Evolutionary conservation across 2,888 invertebrate genomes (phyloP).

Genomic region (Flabesymbios commensalis): DNA sequence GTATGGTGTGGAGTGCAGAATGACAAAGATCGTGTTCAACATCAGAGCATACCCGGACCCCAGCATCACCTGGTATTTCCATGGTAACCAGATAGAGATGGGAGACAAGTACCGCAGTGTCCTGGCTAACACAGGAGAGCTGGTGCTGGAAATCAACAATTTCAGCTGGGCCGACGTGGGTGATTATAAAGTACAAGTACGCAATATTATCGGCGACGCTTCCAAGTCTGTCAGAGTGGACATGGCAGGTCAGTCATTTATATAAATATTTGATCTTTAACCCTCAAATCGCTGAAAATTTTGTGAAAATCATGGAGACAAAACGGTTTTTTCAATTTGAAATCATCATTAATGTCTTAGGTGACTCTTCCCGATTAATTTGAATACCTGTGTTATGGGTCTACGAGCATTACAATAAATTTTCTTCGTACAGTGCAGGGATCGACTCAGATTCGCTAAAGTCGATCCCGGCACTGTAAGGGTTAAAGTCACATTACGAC

Average conservation of each 20-base stretch:
- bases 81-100: constrained; percentile 35
- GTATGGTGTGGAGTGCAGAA: constrained; percentile 91
- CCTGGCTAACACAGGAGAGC: constrained; percentile 67
- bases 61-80: constrained; percentile 83
- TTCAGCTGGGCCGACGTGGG: constrained; percentile 79
- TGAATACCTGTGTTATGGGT: no score
- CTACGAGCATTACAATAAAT: no score
- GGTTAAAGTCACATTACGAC: no score
- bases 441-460: no score
- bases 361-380: no score
- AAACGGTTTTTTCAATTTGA: no score
- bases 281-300: background rate
- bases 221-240: constrained; percentile 84
- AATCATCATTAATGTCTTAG: no score
- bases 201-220: constrained; percentile 92
- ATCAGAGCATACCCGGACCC: constrained; percentile 97
- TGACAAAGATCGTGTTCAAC: constrained; percentile 87
- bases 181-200: constrained; percentile 90
- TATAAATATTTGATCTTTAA: background rate
- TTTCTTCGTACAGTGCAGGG: no score
- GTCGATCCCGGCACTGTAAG: no score
- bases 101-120: constrained; percentile 25
- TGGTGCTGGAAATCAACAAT: constrained; percentile 58
- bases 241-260: constrained; percentile 68
- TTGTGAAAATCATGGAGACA: background rate